Conservation (phyloP, 2,797 vertebrate genomes). For the Acrocephalus scirpaceus region DNA sequence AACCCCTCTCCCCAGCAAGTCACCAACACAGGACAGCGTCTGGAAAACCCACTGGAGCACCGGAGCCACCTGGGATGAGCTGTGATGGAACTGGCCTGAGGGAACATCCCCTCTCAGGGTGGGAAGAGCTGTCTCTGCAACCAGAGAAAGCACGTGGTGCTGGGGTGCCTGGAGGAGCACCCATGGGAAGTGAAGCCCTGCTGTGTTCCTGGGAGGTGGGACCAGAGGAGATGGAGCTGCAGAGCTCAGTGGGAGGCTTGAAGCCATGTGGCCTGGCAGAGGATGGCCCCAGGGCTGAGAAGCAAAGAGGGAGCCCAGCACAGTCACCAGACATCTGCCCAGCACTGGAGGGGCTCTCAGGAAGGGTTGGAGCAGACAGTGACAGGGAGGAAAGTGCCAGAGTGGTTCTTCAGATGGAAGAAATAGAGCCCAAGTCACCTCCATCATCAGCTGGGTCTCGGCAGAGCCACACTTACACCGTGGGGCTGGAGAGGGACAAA, state of each 20-base stretch:
- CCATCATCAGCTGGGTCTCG: not conserved
- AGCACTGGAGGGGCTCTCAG: not conserved
- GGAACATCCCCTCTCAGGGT: not conserved
- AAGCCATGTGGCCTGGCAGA: not conserved
- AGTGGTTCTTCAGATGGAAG: slow-evolving; percentile 70
- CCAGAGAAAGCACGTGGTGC: not conserved
- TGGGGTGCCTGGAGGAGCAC: not conserved
- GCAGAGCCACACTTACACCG: not conserved
- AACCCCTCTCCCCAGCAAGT: not conserved
- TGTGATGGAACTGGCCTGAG: not conserved
- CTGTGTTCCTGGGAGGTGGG: not conserved
- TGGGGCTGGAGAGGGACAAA: not conserved
- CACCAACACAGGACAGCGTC: not conserved
- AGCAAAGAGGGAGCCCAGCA: not conserved
- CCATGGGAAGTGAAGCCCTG: not conserved
- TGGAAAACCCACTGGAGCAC: not conserved
- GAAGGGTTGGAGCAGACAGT: not conserved
- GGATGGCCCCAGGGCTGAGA: not conserved
- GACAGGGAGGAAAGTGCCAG: slow-evolving; percentile 23
- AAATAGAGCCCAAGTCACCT: slow-evolving; percentile 4
- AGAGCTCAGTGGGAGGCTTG: not conserved
- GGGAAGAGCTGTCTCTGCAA: not conserved
- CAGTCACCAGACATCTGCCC: not conserved
- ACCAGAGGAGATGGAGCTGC: not conserved
- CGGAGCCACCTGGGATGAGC: not conserved